phyloP scores from a whole-genome alignment of 2,113 vertebrate species.

The Callipepla californica region DNA sequence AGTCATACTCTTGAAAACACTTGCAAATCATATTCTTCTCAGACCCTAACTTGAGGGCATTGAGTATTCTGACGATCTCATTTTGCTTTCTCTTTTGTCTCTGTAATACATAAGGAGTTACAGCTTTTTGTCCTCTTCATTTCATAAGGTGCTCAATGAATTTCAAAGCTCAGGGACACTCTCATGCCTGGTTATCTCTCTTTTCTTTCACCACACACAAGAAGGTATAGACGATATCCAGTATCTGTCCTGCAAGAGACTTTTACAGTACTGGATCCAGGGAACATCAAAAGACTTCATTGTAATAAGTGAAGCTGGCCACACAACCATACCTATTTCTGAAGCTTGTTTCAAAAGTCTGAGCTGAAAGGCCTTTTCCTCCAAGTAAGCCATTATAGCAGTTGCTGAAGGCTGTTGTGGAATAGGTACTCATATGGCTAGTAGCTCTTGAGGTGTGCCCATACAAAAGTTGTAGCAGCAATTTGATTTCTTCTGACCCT shows the following conservation, averaged over 20 bases:
- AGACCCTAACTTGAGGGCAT: not conserved
- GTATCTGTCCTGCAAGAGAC: not conserved
- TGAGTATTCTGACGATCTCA: not conserved
- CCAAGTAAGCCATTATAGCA: not conserved
- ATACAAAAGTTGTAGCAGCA: not conserved
- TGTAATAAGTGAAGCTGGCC: not conserved
- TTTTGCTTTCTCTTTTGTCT: not conserved
- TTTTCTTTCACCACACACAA: not conserved
- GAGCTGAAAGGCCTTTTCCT: not conserved
- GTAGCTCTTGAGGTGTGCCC: not conserved
- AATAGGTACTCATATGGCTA: not conserved
- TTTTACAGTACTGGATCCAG: not conserved
- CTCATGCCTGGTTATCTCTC: not conserved
- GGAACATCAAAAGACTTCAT: not conserved
- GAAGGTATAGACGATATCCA: not conserved
- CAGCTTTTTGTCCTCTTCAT: not conserved
- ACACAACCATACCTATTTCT: not conserved
- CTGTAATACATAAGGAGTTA: not conserved
- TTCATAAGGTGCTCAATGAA: not conserved
- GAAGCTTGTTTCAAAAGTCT: rapidly evolving
- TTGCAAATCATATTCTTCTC: not conserved
- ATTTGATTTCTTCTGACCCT: not conserved
- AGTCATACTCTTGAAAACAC: not conserved
- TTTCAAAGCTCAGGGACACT: not conserved
- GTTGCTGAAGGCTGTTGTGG: not conserved